Percentiles rank a stretch among this genome's conserved stretches.
Conservation (phyloP, 1,140 invertebrate species). For the Hycleus cichorii region DNA sequence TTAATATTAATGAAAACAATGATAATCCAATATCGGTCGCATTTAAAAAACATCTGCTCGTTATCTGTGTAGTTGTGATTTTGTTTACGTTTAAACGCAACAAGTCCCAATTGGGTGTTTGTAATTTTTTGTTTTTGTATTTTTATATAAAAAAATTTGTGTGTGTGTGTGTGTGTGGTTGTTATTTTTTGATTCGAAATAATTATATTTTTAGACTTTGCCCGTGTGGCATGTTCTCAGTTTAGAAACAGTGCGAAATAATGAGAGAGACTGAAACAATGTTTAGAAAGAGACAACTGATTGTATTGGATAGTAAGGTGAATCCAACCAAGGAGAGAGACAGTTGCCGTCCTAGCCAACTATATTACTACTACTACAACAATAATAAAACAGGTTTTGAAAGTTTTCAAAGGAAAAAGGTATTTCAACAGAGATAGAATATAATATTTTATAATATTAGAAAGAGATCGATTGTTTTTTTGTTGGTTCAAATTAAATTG, state of each 20-base stretch:
- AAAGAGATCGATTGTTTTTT: neutral
- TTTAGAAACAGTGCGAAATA: neutral
- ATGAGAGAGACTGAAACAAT: constrained; percentile 10
- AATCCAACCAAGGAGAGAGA: constrained; percentile 34
- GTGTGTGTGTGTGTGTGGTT: too few species aligned
- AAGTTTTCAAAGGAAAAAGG: constrained; percentile 25
- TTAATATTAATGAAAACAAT: too few species aligned
- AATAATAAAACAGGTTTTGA: constrained; percentile 33
- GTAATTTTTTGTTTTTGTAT: too few species aligned
- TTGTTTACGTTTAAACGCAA: too few species aligned
- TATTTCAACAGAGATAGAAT: constrained; percentile 1
- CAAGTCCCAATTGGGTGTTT: too few species aligned
- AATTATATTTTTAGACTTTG: constrained; percentile 26
- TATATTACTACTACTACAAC: too few species aligned
- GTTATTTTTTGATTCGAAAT: neutral
- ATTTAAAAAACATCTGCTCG: too few species aligned
- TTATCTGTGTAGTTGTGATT: too few species aligned
- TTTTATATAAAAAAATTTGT: too few species aligned
- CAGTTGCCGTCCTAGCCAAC: constrained; percentile 8
- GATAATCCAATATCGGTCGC: too few species aligned
- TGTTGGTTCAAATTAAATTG: too few species aligned
- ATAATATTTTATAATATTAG: neutral
- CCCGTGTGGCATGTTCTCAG: constrained; percentile 25
- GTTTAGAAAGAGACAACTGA: constrained; percentile 30
- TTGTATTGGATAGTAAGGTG: constrained; percentile 28